Conservation (phyloP, 1,140 invertebrate species). For the Drosophila ficusphila region DNA sequence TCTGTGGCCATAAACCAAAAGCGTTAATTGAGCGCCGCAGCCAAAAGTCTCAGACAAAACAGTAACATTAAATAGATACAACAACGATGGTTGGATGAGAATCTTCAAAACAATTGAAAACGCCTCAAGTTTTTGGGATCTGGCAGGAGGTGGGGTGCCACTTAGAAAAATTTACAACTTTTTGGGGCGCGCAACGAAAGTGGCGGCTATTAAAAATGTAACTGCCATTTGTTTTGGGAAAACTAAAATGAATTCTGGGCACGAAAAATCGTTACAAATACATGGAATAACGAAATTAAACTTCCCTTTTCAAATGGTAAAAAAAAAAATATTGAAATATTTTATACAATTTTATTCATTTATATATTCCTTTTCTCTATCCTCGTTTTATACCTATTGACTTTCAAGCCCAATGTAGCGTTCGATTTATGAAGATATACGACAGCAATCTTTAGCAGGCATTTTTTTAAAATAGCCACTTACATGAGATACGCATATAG, state of each 20-base stretch:
- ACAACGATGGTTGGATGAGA: not conserved
- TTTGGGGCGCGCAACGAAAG: not conserved
- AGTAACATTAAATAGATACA: slow-evolving; percentile 30
- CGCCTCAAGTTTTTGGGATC: slow-evolving; percentile 2
- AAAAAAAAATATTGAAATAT: no score
- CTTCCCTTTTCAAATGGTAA: no score
- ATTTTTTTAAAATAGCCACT: slow-evolving; percentile 12
- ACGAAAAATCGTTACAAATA: not conserved
- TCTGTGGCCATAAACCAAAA: slow-evolving; percentile 48
- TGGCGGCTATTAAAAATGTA: slow-evolving; percentile 65
- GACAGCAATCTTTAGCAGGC: slow-evolving; percentile 9
- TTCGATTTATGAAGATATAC: slow-evolving; percentile 11
- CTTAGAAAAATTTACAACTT: slow-evolving; percentile 74
- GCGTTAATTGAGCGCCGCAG: slow-evolving; percentile 52
- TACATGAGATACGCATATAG: not conserved
- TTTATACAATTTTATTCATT: no score
- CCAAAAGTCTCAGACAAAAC: slow-evolving; percentile 39
- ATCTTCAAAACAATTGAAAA: slow-evolving; percentile 53
- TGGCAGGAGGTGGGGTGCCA: not conserved
- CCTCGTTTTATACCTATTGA: no score
- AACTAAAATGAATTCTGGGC: slow-evolving; percentile 18
- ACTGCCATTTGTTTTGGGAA: slow-evolving; percentile 15
- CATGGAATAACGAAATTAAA: not conserved
- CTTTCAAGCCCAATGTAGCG: not conserved
- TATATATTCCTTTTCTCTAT: not conserved